phyloP scores from a whole-genome alignment of 2,888 invertebrate species.

The Sycophila texana region DNA sequence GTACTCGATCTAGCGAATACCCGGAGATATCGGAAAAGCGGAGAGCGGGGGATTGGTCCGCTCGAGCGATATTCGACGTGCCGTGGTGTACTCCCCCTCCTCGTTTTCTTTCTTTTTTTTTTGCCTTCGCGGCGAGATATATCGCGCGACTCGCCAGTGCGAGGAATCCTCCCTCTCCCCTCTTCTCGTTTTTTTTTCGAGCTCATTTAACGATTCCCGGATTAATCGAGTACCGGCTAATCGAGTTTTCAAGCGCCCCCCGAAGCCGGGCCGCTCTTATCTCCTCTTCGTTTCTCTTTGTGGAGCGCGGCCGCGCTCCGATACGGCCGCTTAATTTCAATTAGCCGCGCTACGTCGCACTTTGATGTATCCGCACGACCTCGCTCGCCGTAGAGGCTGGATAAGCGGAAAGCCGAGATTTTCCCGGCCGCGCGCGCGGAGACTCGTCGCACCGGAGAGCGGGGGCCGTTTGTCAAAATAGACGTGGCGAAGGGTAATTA shows the following conservation, averaged over 20 bases:
- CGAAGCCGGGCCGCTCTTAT: neutral
- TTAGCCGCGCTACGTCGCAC: conserved; percentile 31
- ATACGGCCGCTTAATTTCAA: conserved; percentile 40
- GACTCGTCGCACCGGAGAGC: neutral
- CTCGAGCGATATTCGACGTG: neutral
- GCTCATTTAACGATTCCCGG: conserved; percentile 43
- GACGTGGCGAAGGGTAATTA: conserved; percentile 5
- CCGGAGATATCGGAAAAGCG: conserved; percentile 22
- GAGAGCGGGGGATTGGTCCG: neutral
- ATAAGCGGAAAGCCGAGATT: neutral
- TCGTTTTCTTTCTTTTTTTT: neutral
- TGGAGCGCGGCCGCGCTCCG: neutral
- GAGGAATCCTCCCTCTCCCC: neutral
- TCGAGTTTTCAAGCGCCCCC: conserved; percentile 12
- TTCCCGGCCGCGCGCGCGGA: neutral
- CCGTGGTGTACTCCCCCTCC: conserved; percentile 20
- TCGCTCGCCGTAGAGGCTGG: too few species aligned
- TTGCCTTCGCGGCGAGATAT: neutral
- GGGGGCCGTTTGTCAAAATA: conserved; percentile 17
- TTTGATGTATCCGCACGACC: neutral
- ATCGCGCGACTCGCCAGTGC: neutral
- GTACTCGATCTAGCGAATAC: conserved; percentile 13
- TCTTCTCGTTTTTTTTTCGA: conserved; percentile 26
- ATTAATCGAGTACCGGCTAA: conserved; percentile 40
- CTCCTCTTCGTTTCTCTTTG: neutral